Evolutionary conservation across 2,888 invertebrate species (phyloP), one percentile per base, ranked within the genome.

Genomic region (Pyrrhosoma nymphula): DNA sequence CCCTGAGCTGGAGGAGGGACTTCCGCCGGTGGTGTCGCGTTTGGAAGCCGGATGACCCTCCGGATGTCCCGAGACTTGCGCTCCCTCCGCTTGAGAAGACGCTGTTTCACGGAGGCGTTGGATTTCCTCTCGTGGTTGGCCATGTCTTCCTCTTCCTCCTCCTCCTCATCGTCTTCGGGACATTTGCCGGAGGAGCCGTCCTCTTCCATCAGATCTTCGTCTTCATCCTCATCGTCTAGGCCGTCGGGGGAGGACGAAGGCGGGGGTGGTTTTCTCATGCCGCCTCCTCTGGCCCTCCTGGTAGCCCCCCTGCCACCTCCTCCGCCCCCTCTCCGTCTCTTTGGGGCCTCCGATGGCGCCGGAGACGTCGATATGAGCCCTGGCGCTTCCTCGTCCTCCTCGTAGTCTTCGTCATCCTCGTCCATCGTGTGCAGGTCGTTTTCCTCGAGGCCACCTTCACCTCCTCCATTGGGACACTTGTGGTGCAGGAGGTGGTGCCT

Each of bases 401-500:
- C 96, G 96, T 95, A 96, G 97, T 95, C 97, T 97, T 95, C 96
- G 96, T 82, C 93, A 55, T 96, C 96, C 56, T 96, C 96, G 95
- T 96, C 96, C 88, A 96, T 95, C 23, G 26, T 97, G 96, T 90
- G 82, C 63, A 95, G 95, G 35, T 95, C 95, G 75, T 93, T 89
- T 30, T 95, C 90, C 30, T 95, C 90, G 47, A 63, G 69, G n/a
- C 30, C 95, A 12, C 56, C 95, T 20, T 89, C 93, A 14, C 63
- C 82, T 30, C 96, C 96, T 56, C 96, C 96, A 39, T 97, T 97
- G 56, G 98, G 98, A 96, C 99, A 99, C 96, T 99, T 98, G 97
- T 98, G 98, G 96, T 98, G 98, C 97, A 98, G 97, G 90, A 99
- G 97, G 96, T 99, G 99, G 97, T 99, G 99, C 97, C 99, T 98